Base-by-base conservation (phyloP, 2,888 invertebrate genomes). In the Schrankia costaestrigalis region DNA sequence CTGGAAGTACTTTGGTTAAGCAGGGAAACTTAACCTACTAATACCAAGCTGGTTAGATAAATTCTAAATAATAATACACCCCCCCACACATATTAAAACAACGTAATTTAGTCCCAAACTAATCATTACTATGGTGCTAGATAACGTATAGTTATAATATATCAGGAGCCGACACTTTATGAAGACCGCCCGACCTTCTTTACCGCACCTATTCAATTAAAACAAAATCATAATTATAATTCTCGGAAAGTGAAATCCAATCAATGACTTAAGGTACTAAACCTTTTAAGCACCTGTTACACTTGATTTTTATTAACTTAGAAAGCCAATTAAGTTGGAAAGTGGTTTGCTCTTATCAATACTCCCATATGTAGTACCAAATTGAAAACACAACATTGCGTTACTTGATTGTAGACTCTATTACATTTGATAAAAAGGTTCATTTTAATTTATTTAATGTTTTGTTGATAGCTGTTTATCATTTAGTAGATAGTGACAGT, bases 261-360 rank as follows among this genome's bases (percentile, higher is more conserved):
- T 52, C 40, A 49, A 37, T 36, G 40, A 35, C 48, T 34, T 28
- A 17, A 18, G 17, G 14, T 19, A n/a, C 41, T 37, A 25, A 26
- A 47, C 41, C 56, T 42, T 44, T 35, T 29, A 35, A 31, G 38
- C 46, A 59, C 49, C 40, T 51, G 56, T 43, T 43, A 36, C 31
- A 46, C 37, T 49, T 38, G 33, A 49, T 60, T 61, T 64, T 64
- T 61, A 62, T 52, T 56, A 52, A 43, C 58, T 50, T 65, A 64
- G 66, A 65, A 65, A 66, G 66, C 53, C 39, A 56, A 46, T 56
- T 55, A 46, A 43, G 45, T 57, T 56, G 38, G 71, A 69, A 67
- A 67, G 67, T 61, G 51, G 59, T 57, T 53, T 44, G 38, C 35
- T 52, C 50, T 63, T 63, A 68, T 66, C 63, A 60, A 59, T n/a